A percentile compares a stretch with the other conserved stretches of the same genome.
Evolutionary conservation across 2,113 vertebrate genomes (phyloP).

Genomic region (Corythornis vintsioides): DNA sequence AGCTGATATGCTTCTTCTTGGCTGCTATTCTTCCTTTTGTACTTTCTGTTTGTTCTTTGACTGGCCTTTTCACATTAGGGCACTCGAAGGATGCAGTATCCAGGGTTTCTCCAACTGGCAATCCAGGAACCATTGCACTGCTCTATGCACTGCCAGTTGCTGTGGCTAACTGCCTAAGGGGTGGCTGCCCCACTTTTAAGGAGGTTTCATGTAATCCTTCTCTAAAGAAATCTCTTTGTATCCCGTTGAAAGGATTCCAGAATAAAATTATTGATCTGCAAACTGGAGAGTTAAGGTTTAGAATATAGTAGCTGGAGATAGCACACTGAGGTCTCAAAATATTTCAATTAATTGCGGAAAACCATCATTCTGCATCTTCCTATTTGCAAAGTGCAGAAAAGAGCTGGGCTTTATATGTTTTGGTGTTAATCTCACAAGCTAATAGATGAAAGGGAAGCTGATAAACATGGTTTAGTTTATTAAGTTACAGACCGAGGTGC

Average conservation of each 20-base stretch:
- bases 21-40: not conserved
- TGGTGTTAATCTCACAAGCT: not conserved
- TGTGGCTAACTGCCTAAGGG: not conserved
- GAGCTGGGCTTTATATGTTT: not conserved
- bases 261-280: not conserved
- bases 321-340: not conserved
- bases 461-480: not conserved
- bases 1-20: not conserved
- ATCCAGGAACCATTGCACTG: not conserved
- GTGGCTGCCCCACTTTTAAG: not conserved
- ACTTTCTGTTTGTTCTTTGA: not conserved
- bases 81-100: not conserved
- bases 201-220: not conserved
- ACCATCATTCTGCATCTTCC: not conserved
- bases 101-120: not conserved
- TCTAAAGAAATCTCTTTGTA: not conserved
- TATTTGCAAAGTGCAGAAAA: not conserved
- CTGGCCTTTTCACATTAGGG: not conserved
- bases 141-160: not conserved
- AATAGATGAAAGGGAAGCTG: not conserved
- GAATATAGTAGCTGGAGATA: not conserved
- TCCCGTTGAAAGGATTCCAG: not conserved
- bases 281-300: not conserved
- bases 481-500: not conserved
- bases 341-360: not conserved